Percentiles rank a stretch among this genome's conserved stretches.
These are phyloP conservation scores for Eupsilia transversa DNA, from an alignment of 2,888 invertebrate genomes.

Conservation along the genomic window DNA sequence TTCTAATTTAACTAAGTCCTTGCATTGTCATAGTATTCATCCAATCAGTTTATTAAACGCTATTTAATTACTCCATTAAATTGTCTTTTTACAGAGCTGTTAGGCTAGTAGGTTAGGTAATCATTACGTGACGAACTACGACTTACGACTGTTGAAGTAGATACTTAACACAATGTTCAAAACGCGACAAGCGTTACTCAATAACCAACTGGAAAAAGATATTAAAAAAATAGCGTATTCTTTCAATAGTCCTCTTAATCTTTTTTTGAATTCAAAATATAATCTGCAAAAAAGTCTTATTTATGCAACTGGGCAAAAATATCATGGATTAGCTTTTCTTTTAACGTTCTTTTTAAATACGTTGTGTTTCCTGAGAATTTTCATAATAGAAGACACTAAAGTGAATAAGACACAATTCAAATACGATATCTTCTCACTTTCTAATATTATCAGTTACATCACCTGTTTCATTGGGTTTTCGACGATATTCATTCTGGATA, in stretches of 20 bases:
- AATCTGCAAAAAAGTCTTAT: slow-evolving; percentile 1
- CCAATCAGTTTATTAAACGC: neutral
- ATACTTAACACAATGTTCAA: neutral
- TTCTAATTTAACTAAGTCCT: too few species aligned
- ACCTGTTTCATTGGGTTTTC: neutral
- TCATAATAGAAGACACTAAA: neutral
- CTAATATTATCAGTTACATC: neutral
- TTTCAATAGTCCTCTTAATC: slow-evolving; percentile 19
- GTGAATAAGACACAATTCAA: slow-evolving; percentile 7
- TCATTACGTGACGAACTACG: neutral
- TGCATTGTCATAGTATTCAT: neutral
- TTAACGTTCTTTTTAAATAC: neutral
- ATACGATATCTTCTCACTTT: neutral
- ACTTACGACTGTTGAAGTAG: neutral
- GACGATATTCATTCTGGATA: slow-evolving; percentile 19
- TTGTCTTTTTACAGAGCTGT: neutral
- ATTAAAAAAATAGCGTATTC: slow-evolving; percentile 17
- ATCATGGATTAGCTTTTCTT: slow-evolving; percentile 6
- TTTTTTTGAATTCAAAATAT: slow-evolving; percentile 19
- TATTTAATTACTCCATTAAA: neutral
- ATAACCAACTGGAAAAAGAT: neutral
- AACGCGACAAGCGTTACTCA: neutral
- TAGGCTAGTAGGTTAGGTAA: neutral
- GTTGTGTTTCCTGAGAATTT: neutral
- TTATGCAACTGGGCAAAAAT: slow-evolving; percentile 7